phyloP scores from a whole-genome alignment of 2,888 invertebrate species.

The Malthinus flaveolus region DNA sequence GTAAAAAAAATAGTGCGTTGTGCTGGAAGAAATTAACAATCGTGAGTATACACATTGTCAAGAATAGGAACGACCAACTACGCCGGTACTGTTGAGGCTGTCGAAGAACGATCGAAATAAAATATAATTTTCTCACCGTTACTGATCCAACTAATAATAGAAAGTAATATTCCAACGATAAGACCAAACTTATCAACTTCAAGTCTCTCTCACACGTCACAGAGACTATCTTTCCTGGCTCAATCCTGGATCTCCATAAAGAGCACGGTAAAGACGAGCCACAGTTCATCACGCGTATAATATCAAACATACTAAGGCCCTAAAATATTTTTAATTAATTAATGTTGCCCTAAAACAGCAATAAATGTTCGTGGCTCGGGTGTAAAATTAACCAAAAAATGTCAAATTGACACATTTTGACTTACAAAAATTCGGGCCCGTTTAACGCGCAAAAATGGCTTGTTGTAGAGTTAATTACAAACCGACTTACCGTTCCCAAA shows the following conservation, averaged over 20 bases:
- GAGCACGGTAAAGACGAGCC: slow-evolving; percentile 46
- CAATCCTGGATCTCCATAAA: slow-evolving; percentile 41
- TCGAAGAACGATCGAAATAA: too few relatives aligned
- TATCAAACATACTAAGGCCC: slow-evolving; percentile 48
- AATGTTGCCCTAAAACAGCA: too few relatives aligned
- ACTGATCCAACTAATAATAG: slow-evolving; percentile 46
- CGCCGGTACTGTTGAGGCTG: neutral
- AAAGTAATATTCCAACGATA: slow-evolving; percentile 49
- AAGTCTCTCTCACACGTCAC: slow-evolving; percentile 49
- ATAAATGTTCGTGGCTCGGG: neutral
- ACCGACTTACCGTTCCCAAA: slow-evolving; percentile 47
- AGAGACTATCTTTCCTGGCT: slow-evolving; percentile 41
- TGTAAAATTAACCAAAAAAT: neutral
- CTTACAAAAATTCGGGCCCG: neutral
- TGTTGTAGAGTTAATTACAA: neutral
- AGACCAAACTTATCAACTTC: slow-evolving; percentile 47
- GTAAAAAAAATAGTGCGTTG: slow-evolving; percentile 47
- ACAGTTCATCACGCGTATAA: slow-evolving; percentile 45
- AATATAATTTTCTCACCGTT: slow-evolving; percentile 39
- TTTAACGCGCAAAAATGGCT: neutral
- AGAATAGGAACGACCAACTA: too few relatives aligned
- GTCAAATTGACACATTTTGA: slow-evolving; percentile 5
- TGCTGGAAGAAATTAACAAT: slow-evolving; percentile 39
- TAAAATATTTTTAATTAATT: slow-evolving; percentile 28
- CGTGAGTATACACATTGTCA: too few relatives aligned